Evolutionary conservation across 2,797 vertebrate species (phyloP).

Genomic region (Chloroceryle amazona): DNA sequence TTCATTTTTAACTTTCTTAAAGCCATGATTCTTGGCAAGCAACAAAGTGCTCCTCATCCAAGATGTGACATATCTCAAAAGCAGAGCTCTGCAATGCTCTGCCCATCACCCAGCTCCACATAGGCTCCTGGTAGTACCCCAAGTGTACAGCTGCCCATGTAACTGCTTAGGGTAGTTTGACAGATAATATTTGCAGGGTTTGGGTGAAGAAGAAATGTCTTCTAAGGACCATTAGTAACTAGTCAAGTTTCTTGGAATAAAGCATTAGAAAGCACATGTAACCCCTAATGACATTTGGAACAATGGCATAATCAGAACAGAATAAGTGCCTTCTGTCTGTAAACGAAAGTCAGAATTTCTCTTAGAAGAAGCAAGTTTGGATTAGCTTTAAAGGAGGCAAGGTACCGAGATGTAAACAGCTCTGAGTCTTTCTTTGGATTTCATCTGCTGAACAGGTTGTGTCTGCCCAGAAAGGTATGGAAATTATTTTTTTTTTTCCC

Average conservation of each 20-base stretch:
- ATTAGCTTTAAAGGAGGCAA: background rate
- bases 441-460: background rate
- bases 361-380: background rate
- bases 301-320: background rate
- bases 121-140: background rate
- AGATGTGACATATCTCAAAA: background rate
- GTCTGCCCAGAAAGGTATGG: background rate
- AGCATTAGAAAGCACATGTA: background rate
- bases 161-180: background rate
- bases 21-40: background rate
- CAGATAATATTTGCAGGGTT: background rate
- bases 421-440: background rate
- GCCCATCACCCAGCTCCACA: background rate
- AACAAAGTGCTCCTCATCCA: background rate
- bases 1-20: background rate
- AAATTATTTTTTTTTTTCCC: background rate
- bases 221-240: background rate
- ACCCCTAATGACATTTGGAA: background rate
- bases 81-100: background rate
- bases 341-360: background rate
- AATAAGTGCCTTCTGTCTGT: background rate
- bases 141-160: rapidly evolving
- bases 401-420: background rate
- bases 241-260: background rate
- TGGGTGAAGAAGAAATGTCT: background rate